A percentile compares a stretch with the other conserved stretches of the same genome.
phyloP scores from a whole-genome alignment of 2,888 invertebrate genomes.

The Pristionchus arcanus region DNA sequence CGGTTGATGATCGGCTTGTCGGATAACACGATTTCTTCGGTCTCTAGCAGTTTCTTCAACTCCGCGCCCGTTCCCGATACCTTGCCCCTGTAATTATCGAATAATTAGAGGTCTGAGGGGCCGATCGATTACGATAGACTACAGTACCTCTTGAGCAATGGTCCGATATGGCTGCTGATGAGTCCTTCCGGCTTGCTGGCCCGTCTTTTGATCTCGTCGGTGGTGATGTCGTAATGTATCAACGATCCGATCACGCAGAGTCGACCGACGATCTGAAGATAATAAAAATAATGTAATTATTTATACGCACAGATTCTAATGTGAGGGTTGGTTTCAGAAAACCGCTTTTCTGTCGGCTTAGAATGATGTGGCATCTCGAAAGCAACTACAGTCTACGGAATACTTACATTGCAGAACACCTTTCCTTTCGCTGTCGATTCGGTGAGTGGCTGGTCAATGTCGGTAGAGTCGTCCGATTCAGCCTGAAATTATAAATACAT shows the following conservation, averaged over 20 bases:
- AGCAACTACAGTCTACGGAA: no score
- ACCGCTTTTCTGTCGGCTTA: no score
- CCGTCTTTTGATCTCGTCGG: conserved; percentile 21
- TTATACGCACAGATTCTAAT: no score
- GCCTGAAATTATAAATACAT: no score
- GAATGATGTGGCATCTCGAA: no score
- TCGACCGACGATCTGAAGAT: conserved; percentile 21
- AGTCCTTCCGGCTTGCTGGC: not conserved
- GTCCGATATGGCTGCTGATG: conserved; percentile 37
- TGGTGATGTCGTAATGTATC: not conserved
- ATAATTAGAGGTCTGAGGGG: not conserved
- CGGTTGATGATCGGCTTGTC: not conserved
- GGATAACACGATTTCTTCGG: not conserved
- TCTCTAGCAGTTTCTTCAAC: not conserved
- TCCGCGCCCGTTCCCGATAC: conserved; percentile 22
- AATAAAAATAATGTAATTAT: no score
- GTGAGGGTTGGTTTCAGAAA: no score
- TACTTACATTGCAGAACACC: no score
- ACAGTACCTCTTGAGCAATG: conserved; percentile 48
- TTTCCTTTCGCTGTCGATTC: no score
- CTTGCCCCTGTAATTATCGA: conserved; percentile 45
- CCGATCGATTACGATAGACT: no score
- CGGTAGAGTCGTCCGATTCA: no score
- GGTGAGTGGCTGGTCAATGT: no score
- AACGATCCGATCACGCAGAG: conserved; percentile 5